Evolutionary conservation across 2,113 vertebrate species (phyloP).

Genomic region (Monarcha castaneiventris): DNA sequence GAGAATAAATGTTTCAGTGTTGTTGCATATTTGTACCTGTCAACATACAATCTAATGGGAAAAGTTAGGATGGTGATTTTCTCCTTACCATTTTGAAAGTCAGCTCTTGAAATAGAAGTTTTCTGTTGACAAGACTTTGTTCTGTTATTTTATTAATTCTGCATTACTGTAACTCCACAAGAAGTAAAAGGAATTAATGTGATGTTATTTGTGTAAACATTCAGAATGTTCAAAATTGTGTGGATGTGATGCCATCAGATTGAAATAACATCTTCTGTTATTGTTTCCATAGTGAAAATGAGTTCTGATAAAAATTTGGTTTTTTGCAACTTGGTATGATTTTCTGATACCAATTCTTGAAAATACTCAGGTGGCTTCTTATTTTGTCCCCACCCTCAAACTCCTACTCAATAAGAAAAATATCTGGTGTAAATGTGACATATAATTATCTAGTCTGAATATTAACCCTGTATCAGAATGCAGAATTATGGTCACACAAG

Average conservation of each 20-base stretch:
- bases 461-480: neutral
- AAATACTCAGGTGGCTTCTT: neutral
- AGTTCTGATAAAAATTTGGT: neutral
- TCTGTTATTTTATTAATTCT: neutral
- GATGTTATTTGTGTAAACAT: neutral
- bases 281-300: neutral
- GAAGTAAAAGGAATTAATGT: neutral
- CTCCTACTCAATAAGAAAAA: neutral
- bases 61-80: neutral
- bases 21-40: neutral
- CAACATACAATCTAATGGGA: neutral
- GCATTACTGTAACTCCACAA: neutral
- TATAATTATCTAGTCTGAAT: neutral
- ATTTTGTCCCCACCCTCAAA: neutral
- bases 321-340: neutral
- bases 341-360: neutral
- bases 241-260: neutral
- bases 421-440: neutral
- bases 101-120: neutral
- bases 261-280: neutral
- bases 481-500: neutral
- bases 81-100: neutral
- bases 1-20: constrained; percentile 46
- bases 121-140: neutral
- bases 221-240: neutral